Percentiles rank a stretch among this genome's conserved stretches.
These are phyloP conservation scores for Drosophila conformis DNA, from an alignment of 2,888 invertebrate genomes.

Conservation along the genomic window DNA sequence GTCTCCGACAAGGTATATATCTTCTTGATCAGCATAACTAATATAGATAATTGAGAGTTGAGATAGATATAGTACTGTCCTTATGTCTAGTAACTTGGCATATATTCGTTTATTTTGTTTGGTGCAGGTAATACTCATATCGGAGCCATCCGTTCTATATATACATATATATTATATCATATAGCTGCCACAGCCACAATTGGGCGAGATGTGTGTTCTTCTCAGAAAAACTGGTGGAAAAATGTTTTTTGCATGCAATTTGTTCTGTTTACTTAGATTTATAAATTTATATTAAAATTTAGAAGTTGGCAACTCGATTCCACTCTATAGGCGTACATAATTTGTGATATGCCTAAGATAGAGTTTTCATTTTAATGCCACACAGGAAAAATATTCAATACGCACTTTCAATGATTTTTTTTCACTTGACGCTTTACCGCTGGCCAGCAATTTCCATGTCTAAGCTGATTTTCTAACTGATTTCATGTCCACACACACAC, in stretches of 20 bases:
- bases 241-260: background rate
- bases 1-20: background rate
- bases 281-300: background rate
- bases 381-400: background rate
- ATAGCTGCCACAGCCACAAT: no score
- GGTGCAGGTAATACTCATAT: background rate
- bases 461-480: constrained; percentile 80
- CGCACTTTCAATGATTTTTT: constrained; percentile 30
- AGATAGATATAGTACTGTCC: background rate
- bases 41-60: background rate
- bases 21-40: background rate
- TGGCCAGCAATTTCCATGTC: constrained; percentile 69
- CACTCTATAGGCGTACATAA: background rate
- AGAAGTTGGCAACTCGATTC: background rate
- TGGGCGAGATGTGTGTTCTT: background rate
- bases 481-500: constrained; percentile 62
- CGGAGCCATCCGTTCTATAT: background rate
- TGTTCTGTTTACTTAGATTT: background rate
- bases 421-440: constrained; percentile 59
- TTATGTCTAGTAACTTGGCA: background rate
- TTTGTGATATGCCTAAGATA: background rate
- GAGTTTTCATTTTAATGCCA: background rate
- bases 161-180: background rate
- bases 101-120: background rate
- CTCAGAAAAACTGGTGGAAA: background rate